phyloP scores from a whole-genome alignment of 92 coral and sea anemone species.

The Scolanthus callimorphus region DNA sequence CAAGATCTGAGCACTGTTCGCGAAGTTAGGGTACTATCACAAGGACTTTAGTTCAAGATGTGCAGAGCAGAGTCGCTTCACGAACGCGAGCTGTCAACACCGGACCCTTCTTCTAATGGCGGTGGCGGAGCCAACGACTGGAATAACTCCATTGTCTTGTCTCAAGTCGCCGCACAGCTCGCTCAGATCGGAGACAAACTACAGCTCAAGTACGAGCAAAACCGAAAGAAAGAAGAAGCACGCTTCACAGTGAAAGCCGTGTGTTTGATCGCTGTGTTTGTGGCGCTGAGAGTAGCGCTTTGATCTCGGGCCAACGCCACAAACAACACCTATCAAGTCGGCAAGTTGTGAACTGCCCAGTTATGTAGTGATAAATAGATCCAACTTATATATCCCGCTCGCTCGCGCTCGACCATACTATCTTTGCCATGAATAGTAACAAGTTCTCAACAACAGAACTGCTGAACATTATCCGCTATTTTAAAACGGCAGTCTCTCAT shows the following conservation, averaged over 20 bases:
- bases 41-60: conserved; percentile 15
- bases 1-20: not conserved
- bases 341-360: not conserved
- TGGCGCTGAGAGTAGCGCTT: conserved; percentile 57
- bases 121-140: conserved; percentile 23
- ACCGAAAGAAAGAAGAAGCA: conserved; percentile 41
- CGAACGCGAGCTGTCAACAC: conserved; percentile 22
- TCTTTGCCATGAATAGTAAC: too few relatives aligned
- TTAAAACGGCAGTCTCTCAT: too few relatives aligned
- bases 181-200: conserved; percentile 84
- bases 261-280: conserved; percentile 63
- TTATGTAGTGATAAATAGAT: too few relatives aligned
- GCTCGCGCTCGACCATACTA: too few relatives aligned
- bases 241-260: conserved; percentile 55
- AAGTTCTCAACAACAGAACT: too few relatives aligned
- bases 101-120: conserved; percentile 25
- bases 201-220: conserved; percentile 64
- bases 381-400: too few relatives aligned
- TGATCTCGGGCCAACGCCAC: conserved; percentile 7
- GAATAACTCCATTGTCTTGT: conserved; percentile 47
- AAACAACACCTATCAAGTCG: not conserved
- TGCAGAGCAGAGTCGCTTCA: conserved; percentile 53
- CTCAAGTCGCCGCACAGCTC: conserved; percentile 78
- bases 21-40: not conserved
- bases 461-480: too few relatives aligned